A percentile compares a stretch with the other conserved stretches of the same genome.
These are phyloP conservation scores for Notothenia coriiceps DNA, from an alignment of 2,113 vertebrate genomes.

Conservation along the genomic window DNA sequence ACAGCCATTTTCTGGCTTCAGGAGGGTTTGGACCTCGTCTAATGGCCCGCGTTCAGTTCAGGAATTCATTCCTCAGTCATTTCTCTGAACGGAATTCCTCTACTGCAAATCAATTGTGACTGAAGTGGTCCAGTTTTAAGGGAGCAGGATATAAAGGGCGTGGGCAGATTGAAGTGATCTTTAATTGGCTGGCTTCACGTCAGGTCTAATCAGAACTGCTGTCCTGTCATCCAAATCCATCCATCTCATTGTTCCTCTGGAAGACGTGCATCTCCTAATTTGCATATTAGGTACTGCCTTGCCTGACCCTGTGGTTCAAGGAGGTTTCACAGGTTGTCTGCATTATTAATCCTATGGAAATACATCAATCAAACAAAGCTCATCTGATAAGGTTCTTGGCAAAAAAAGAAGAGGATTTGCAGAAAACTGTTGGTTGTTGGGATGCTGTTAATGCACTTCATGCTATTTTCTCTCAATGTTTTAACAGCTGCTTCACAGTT, in stretches of 20 bases:
- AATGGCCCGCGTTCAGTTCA: constrained; percentile 62
- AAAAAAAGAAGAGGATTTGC: no score
- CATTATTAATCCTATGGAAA: constrained; percentile 46
- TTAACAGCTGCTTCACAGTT: background rate
- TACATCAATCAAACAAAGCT: background rate
- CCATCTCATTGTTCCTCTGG: constrained; percentile 65
- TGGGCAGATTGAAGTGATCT: constrained; percentile 74
- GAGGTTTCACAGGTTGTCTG: constrained; percentile 20
- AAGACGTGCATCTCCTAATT: constrained; percentile 45
- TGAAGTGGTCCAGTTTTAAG: constrained; percentile 38
- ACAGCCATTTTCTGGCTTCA: constrained; percentile 70
- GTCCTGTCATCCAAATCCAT: constrained; percentile 73
- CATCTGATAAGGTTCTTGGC: background rate
- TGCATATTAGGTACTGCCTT: constrained; percentile 24
- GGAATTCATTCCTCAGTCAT: constrained; percentile 53
- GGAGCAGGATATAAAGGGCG: constrained; percentile 49
- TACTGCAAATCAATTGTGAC: constrained; percentile 60
- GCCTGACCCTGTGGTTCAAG: constrained; percentile 43
- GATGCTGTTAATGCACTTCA: background rate
- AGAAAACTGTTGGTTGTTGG: background rate
- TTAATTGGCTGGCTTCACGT: constrained; percentile 76
- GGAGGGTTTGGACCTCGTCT: constrained; percentile 42
- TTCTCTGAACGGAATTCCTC: constrained; percentile 48
- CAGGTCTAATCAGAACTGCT: constrained; percentile 71
- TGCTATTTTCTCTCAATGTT: background rate